Evolutionary conservation across 2,113 vertebrate species (phyloP), one percentile per base, ranked within the genome.

Genomic region (Pseudolaguvia tuberculata): DNA sequence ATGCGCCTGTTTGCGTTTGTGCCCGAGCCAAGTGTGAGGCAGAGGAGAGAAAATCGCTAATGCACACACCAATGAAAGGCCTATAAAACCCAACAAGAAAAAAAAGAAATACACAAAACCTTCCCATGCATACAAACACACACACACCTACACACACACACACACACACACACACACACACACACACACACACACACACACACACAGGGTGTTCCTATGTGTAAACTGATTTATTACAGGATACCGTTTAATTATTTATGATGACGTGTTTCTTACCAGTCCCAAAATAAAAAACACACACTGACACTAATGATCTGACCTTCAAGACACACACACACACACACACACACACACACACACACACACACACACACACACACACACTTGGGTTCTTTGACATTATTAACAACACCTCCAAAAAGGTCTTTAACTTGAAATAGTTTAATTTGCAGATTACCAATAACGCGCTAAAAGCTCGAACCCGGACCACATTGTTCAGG

Each of bases 151-250:
- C 27, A n/a, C 53, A 58, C 27, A 63, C 69, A 72, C 47, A 51
- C 27, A 65, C 48, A 57, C 20, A 65, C 35, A 58, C 51, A 70
- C n/a, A 73, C 11, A 68, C 18, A 74, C 4, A 55, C n/a, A 59
- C 31, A 66, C 23, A 29, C 31, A 67, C 42, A 71, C 25, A 35
- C 10, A 70, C 25, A 47, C 15, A 51, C 35, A 59, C n/a, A n/a
- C n/a, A n/a, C n/a, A 27, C 13, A 66, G 17, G 39, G 72, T 57
- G 53, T 77, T 57, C 42, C 61, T 75, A 80, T 10, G 70, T 81
- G 59, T 84, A 58, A 53, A 21, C 53, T 42, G 55, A 79, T 83
- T 80, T 76, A 80, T 45, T 71, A 69, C 82, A 59, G 75, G 78
- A 79, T 81, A 74, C 57, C 29, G 39, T 73, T 82, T 78, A 29